Evolutionary conservation across 2,888 invertebrate genomes (phyloP), one percentile per base, ranked within the genome.

Genomic region (Hypsopygia costalis): DNA sequence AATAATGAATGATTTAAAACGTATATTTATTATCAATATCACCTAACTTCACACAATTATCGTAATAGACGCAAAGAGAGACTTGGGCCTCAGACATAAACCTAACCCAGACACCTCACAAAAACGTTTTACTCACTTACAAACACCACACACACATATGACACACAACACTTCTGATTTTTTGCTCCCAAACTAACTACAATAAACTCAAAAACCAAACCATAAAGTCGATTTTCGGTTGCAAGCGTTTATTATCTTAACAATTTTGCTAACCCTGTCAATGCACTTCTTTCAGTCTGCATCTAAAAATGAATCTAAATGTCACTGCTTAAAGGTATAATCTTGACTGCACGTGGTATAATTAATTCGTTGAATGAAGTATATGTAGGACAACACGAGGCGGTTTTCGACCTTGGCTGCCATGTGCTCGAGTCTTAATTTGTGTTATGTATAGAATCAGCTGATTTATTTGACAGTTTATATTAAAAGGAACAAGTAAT

Each of bases 351-450:
- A 16, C 3, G 16, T 4, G 16, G 16, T 16, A 16, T 16, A 2
- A 4, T 16, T 16, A 16, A 16, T 40, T 49, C 51, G 46, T 48
- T 51, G 53, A 51, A 52, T 48, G 32, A 52, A 54, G 50, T n/a
- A n/a, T n/a, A n/a, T n/a, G n/a, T 61, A 59, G 58, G 58, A 47
- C 59, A 55, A 49, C 50, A 51, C 37, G 46, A 51, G 45, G 34
- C 43, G 44, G 47, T 44, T 38, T 31, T 43, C 71, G 79, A 70
- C 80, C 80, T 80, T 80, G 80, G 61, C 38, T 9, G 50, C 69
- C 79, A 78, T 77, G 79, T 79, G 78, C 58, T 65, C 12, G 35
- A 42, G 35, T 44, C 69, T 68, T 73, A 2, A 71, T 55, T 29
- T 37, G 6, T 25, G 31, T 11, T 38, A 32, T 12, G 38, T 21